These are phyloP conservation scores for Hippocampus abdominalis DNA, from an alignment of 2,113 vertebrate genomes.

Conservation along the genomic window DNA sequence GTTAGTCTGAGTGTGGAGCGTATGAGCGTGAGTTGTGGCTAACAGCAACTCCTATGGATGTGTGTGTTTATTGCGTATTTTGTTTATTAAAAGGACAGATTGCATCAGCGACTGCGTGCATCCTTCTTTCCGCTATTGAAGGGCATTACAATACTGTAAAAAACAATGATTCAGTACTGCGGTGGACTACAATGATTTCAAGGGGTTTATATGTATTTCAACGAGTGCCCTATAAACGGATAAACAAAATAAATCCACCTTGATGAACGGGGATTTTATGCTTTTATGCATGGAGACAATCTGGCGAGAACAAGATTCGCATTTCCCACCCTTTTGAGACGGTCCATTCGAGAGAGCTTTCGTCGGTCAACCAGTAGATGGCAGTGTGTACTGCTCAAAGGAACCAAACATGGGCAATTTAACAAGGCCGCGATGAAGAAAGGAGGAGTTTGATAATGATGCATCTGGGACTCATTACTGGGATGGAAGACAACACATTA, in stretches of 20 bases:
- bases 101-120: too few species aligned
- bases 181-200: not conserved
- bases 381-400: conserved; percentile 28
- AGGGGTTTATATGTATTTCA: not conserved
- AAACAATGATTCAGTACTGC: not conserved
- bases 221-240: not conserved
- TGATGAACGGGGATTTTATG: not conserved
- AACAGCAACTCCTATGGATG: too few species aligned
- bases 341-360: not conserved
- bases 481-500: conserved; percentile 11
- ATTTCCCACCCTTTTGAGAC: not conserved
- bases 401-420: conserved; percentile 1
- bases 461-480: conserved; percentile 16
- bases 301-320: not conserved
- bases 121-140: too few species aligned
- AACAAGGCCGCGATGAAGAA: conserved; percentile 23
- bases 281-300: not conserved
- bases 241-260: not conserved
- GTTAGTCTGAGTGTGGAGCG: too few species aligned
- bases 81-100: too few species aligned
- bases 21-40: too few species aligned
- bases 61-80: too few species aligned
- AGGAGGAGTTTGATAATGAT: not conserved
- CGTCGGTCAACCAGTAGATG: conserved; percentile 43
- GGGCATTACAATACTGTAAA: too few species aligned